Evolutionary conservation across 2,888 invertebrate genomes (phyloP).

Genomic region (Eupeodes luniger): DNA sequence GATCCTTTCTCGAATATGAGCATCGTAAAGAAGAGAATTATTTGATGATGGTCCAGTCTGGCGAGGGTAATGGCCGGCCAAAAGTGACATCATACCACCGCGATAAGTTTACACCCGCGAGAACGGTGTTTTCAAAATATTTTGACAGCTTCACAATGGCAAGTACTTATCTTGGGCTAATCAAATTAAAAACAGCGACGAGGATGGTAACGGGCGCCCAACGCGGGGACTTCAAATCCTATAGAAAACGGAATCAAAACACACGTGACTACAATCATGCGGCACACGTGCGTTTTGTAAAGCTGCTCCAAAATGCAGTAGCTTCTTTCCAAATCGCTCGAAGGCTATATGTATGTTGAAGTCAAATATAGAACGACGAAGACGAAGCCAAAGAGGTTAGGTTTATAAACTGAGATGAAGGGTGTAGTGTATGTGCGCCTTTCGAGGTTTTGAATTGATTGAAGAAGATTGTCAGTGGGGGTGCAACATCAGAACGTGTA

Average conservation of each 20-base stretch:
- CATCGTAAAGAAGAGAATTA: constrained; percentile 3
- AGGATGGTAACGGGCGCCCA: constrained; percentile 16
- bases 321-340: constrained; percentile 52
- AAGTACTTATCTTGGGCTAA: constrained; percentile 68
- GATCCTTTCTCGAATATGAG: constrained; percentile 13
- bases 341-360: constrained; percentile 23
- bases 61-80: neutral
- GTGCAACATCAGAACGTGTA: constrained; percentile 32
- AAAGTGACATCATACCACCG: neutral
- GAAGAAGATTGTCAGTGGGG: constrained; percentile 72
- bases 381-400: neutral
- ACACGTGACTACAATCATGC: constrained; percentile 84
- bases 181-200: constrained; percentile 64
- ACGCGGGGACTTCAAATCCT: constrained; percentile 40
- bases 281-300: constrained; percentile 77
- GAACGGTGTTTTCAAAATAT: constrained; percentile 64
- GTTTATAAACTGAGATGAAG: neutral
- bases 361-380: neutral
- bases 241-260: constrained; percentile 82
- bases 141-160: constrained; percentile 72
- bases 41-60: constrained; percentile 12
- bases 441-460: constrained; percentile 74
- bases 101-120: constrained; percentile 38
- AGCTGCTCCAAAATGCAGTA: constrained; percentile 68
- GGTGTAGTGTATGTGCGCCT: constrained; percentile 30